Conservation (phyloP, 2,797 vertebrate genomes). For the Natrix natrix region DNA sequence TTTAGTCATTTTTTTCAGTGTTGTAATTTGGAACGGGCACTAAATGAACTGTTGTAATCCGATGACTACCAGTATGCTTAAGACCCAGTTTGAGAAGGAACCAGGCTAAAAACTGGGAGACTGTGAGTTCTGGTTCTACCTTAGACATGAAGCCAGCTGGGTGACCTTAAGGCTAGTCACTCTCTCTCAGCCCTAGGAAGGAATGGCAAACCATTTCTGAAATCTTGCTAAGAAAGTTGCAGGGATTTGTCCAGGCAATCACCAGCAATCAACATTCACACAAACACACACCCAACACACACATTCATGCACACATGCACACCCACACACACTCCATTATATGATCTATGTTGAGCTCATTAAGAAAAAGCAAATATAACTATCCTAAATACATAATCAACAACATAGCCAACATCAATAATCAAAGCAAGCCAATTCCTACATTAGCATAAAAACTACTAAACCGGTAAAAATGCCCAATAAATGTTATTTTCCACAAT, state of each 20-base stretch:
- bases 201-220: background rate
- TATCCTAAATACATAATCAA: background rate
- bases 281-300: background rate
- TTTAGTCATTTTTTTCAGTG: background rate
- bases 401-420: background rate
- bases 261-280: background rate
- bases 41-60: background rate
- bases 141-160: background rate
- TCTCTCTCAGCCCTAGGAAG: background rate
- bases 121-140: background rate
- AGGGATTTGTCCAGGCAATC: background rate
- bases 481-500: background rate
- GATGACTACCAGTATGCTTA: background rate
- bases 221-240: background rate
- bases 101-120: background rate
- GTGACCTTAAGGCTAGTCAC: background rate
- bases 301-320: background rate
- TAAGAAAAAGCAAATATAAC: background rate
- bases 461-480: background rate
- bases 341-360: background rate
- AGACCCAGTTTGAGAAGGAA: background rate
- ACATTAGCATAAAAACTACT: background rate
- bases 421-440: background rate
- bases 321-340: too few species aligned
- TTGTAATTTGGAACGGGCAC: background rate